Evolutionary conservation across 2,888 invertebrate species (phyloP).

Genomic region (Drosophila rubida): DNA sequence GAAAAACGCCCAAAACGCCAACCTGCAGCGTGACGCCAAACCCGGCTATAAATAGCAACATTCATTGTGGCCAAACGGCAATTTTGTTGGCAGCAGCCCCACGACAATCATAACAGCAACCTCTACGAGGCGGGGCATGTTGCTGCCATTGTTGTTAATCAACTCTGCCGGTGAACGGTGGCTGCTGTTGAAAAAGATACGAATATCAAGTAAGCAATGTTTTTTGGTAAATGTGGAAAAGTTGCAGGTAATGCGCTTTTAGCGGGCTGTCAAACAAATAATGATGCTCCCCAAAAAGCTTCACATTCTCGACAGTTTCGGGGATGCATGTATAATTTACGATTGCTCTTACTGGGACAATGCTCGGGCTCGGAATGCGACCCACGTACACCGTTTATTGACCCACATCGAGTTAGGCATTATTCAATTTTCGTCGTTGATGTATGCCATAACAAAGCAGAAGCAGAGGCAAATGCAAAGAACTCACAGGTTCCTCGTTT

Average conservation of each 20-base stretch:
- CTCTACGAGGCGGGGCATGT: constrained; percentile 19
- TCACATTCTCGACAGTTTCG: not conserved
- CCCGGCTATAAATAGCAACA: constrained; percentile 63
- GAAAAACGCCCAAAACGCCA: constrained; percentile 52
- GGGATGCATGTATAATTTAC: constrained; percentile 61
- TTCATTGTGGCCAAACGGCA: constrained; percentile 14
- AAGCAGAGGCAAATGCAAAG: not conserved
- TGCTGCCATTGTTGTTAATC: constrained; percentile 32
- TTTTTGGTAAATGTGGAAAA: too few relatives aligned
- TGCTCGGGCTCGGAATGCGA: constrained; percentile 22
- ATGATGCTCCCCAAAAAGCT: not conserved
- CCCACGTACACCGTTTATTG: constrained; percentile 56
- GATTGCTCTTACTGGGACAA: constrained; percentile 26
- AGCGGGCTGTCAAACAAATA: not conserved
- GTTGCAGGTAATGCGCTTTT: constrained; percentile 7
- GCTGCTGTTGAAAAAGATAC: constrained; percentile 13
- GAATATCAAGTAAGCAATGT: constrained; percentile 40
- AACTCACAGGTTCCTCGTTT: constrained; percentile 23
- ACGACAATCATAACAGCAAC: constrained; percentile 36
- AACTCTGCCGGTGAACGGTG: constrained; percentile 47
- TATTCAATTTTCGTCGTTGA: constrained; percentile 63
- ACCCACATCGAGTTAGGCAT: constrained; percentile 57
- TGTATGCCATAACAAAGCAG: constrained; percentile 26
- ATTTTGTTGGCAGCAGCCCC: constrained; percentile 13
- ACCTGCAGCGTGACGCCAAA: constrained; percentile 43